Evolutionary conservation across 2,888 invertebrate species (phyloP).

Genomic region (Cryptophagus acutangulus): DNA sequence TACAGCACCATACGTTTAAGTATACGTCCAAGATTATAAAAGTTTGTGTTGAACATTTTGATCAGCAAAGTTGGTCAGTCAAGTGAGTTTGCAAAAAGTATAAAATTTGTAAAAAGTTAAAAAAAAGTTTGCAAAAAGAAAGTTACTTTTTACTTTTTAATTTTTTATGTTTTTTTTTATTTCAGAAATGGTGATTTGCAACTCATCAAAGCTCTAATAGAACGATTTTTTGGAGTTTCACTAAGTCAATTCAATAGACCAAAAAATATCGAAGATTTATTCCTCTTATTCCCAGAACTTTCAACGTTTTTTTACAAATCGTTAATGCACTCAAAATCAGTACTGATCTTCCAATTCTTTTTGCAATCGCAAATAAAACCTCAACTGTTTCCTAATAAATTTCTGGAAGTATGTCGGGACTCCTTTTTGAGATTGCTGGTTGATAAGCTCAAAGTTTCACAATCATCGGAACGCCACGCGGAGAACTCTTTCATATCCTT

Average conservation of each 20-base stretch:
- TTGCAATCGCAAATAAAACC: constrained; percentile 29
- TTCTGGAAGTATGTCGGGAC: constrained; percentile 12
- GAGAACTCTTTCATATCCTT: constrained; percentile 25
- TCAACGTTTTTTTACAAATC: constrained; percentile 23
- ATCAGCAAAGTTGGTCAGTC: constrained; percentile 28
- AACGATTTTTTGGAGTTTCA: constrained; percentile 32
- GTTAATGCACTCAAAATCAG: constrained; percentile 19
- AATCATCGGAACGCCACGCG: constrained; percentile 28
- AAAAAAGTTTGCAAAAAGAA: no score
- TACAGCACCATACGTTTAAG: constrained; percentile 27
- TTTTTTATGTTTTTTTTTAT: constrained; percentile 10
- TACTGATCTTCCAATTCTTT: constrained; percentile 33
- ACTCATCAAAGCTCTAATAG: constrained; percentile 30
- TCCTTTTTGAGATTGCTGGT: constrained; percentile 24
- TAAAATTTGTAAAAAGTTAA: constrained; percentile 6
- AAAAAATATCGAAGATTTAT: constrained; percentile 30
- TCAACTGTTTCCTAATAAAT: constrained; percentile 16
- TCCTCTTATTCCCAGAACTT: constrained; percentile 28
- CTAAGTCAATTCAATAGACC: constrained; percentile 25
- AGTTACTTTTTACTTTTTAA: neutral
- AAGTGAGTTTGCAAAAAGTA: no score
- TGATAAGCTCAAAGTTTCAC: constrained; percentile 24
- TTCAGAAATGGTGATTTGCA: constrained; percentile 34
- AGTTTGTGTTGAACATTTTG: constrained; percentile 27
- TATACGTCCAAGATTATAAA: constrained; percentile 26